phyloP scores from a whole-genome alignment of 2,888 invertebrate genomes.

The Heteropelma amictum region DNA sequence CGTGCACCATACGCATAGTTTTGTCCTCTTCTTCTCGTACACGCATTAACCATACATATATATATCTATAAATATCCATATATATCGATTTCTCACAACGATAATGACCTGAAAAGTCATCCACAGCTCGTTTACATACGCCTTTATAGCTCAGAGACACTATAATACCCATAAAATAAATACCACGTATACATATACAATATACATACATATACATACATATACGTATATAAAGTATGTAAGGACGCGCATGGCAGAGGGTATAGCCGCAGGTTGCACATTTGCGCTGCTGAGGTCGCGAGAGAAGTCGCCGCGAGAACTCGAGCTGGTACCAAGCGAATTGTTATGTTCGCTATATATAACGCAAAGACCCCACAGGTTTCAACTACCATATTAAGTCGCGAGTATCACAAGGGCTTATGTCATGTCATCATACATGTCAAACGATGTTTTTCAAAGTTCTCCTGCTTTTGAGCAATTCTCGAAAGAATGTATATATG shows the following conservation, averaged over 20 bases:
- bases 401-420: conserved; percentile 3
- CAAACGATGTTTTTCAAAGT: not conserved
- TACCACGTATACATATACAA: conserved; percentile 12
- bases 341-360: conserved; percentile 30
- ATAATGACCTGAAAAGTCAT: not conserved
- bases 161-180: not conserved
- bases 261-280: conserved; percentile 46
- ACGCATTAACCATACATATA: not conserved
- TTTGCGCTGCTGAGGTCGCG: conserved; percentile 71
- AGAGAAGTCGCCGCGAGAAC: conserved; percentile 58
- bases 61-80: not conserved
- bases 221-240: not conserved
- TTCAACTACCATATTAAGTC: conserved; percentile 16
- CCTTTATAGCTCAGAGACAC: not conserved
- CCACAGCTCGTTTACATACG: not conserved
- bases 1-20: conserved; percentile 45
- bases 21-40: conserved; percentile 25
- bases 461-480: not conserved
- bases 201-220: not conserved
- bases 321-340: conserved; percentile 23
- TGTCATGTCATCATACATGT: not conserved
- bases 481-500: no score
- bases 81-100: not conserved
- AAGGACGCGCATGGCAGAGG: conserved; percentile 15
- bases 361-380: conserved; percentile 38